Base-by-base conservation (phyloP, 2,113 vertebrate genomes). In the Furnarius figulus region DNA sequence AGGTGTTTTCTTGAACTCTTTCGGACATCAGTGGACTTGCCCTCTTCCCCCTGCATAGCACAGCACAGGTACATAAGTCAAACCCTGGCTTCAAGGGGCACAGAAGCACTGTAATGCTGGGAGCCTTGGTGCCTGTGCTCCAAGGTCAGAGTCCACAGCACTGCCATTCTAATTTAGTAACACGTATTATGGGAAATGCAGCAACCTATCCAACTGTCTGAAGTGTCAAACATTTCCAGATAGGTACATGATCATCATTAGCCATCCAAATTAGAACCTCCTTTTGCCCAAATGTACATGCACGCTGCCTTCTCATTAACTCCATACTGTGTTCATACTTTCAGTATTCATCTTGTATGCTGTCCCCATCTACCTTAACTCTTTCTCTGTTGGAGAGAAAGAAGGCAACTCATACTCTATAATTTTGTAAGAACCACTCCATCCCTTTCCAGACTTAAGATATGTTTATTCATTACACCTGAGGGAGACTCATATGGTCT, bases 61-160 rank as follows among this genome's bases (percentile, higher is more conserved):
- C 16, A 55, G 35, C 8, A 71, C 15, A 33, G 50, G 33, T 33
- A 33, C 1, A 0, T 22, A 35, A n/a, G 52, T 31, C 2, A 1
- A 39, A 24, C 12, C 25, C 42, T 31, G 49, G 37, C 47, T 42
- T 76, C 53, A 47, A 62, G 9, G 35, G 58, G 50, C 39, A 63
- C 0, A 0, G 28, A n/a, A 80, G 42, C 52, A 67, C 31, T 27
- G 58, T 14, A n/a, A 6, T 6, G 12, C 23, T 42, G 39, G 39
- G 19, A 56, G 59, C 18, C 56, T 9, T 33, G 63, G 21, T 33
- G 21, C 15, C 46, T 23, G 39, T 20, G 35, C 67, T 42, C 68
- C 7, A 30, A 78, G 30, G 10, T 17, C 44, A 28, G 13, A 44
- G 37, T 15, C 63, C 40, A 55, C 16, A 46, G 14, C 58, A 56